Evolutionary conservation across 1,140 invertebrate genomes (phyloP).

Genomic region (Drosophila prosaltans): DNA sequence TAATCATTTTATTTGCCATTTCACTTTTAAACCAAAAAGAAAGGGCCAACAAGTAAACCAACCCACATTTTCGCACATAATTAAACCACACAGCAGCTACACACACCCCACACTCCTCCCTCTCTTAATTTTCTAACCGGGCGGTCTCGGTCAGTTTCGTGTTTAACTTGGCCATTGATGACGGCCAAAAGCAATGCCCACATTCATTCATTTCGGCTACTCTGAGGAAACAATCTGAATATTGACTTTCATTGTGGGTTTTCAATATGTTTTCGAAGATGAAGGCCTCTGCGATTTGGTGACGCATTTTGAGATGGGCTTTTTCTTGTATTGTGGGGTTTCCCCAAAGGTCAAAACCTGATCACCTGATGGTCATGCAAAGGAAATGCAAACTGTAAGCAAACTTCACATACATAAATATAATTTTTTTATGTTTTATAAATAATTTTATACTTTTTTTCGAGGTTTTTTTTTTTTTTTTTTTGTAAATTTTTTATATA

Average conservation of each 20-base stretch:
- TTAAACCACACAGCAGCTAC: background rate
- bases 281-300: constrained; percentile 53
- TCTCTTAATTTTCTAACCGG: background rate
- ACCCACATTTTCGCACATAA: background rate
- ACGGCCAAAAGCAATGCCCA: constrained; percentile 9
- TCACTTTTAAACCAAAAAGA: constrained; percentile 35
- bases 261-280: constrained; percentile 40
- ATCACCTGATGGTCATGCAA: constrained; percentile 29
- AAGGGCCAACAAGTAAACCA: background rate
- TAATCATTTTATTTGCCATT: constrained; percentile 42
- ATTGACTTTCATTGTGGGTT: constrained; percentile 42
- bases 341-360: constrained; percentile 48
- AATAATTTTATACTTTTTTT: constrained; percentile 69
- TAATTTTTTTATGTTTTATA: constrained; percentile 61
- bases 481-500: constrained; percentile 58
- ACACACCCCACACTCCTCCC: background rate
- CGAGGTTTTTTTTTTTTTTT: constrained; percentile 49
- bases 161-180: background rate
- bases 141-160: constrained; percentile 3
- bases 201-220: constrained; percentile 9
- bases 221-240: constrained; percentile 10
- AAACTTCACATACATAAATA: constrained; percentile 75
- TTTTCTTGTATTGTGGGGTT: constrained; percentile 38
- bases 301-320: constrained; percentile 39
- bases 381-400: constrained; percentile 60